A percentile compares a stretch with the other conserved stretches of the same genome.
These are phyloP conservation scores for Sinocyclocheilus grahami DNA, from an alignment of 2,113 vertebrate species.

Conservation along the genomic window DNA sequence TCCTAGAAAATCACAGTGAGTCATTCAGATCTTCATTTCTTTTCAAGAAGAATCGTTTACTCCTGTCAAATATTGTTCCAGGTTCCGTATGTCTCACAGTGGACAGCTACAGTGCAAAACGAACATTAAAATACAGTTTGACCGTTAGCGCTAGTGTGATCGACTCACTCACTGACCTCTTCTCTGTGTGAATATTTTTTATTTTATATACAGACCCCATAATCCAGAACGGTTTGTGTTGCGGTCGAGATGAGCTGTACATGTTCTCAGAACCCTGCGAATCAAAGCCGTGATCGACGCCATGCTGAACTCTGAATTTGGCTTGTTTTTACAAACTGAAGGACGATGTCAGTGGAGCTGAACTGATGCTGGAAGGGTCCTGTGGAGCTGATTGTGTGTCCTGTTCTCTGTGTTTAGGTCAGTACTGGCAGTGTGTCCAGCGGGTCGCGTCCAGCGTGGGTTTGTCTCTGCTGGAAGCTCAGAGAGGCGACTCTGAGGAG, in stretches of 20 bases:
- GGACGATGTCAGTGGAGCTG: not conserved
- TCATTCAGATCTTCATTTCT: not conserved
- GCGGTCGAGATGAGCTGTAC: not conserved
- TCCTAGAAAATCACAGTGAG: conserved; percentile 91
- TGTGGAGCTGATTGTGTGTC: not conserved
- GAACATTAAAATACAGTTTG: not conserved
- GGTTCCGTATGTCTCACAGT: not conserved
- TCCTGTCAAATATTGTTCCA: not conserved
- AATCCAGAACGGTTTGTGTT: not conserved
- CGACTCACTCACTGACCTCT: not conserved
- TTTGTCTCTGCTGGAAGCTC: conserved; percentile 84
- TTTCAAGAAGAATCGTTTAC: not conserved
- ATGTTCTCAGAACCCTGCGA: not conserved
- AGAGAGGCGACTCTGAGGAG: conserved; percentile 84
- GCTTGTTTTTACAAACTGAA: not conserved
- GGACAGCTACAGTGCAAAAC: not conserved
- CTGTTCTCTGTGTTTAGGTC: conserved; percentile 72
- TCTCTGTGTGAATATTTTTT: not conserved
- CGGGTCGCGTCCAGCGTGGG: conserved; percentile 71
- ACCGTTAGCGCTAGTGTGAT: not conserved
- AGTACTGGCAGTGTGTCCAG: conserved; percentile 87
- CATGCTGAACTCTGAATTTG: not conserved
- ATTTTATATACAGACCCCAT: not conserved
- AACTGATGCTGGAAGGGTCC: not conserved
- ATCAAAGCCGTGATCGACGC: not conserved